These are phyloP conservation scores for Poeciliopsis infans DNA, from an alignment of 2,797 vertebrate genomes.

Conservation along the genomic window DNA sequence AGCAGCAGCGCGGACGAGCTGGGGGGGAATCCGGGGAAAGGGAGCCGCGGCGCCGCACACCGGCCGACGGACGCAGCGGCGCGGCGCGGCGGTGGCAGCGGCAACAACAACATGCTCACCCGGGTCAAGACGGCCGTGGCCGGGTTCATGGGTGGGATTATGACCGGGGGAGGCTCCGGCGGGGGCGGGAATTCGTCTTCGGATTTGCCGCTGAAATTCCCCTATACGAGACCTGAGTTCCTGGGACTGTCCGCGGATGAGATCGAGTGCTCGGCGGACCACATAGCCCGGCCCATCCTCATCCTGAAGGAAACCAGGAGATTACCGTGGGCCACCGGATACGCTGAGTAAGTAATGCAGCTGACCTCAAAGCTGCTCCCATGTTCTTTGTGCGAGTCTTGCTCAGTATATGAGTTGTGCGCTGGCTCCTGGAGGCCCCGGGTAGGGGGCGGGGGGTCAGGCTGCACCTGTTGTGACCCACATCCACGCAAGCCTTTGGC, in stretches of 20 bases:
- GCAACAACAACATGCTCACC: slow-evolving; percentile 90
- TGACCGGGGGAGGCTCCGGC: slow-evolving; percentile 84
- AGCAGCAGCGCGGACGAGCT: slow-evolving; percentile 62
- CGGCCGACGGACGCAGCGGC: slow-evolving; percentile 69
- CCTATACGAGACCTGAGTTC: slow-evolving; percentile 92
- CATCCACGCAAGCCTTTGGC: slow-evolving; percentile 4
- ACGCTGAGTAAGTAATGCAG: slow-evolving; percentile 91
- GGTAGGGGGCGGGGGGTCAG: background rate
- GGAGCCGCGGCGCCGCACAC: slow-evolving; percentile 72
- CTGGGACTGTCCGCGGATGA: slow-evolving; percentile 92
- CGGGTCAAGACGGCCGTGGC: slow-evolving; percentile 94
- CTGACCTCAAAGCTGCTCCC: slow-evolving; percentile 48
- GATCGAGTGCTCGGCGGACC: slow-evolving; percentile 94
- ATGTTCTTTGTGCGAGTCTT: background rate
- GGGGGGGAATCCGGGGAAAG: slow-evolving; percentile 78
- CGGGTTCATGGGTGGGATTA: slow-evolving; percentile 94
- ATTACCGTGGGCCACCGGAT: slow-evolving; percentile 95
- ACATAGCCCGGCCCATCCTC: slow-evolving; percentile 92
- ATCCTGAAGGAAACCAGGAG: slow-evolving; percentile 90
- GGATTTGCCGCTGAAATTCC: slow-evolving; percentile 90
- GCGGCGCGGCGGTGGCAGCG: slow-evolving; percentile 70
- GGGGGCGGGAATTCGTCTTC: slow-evolving; percentile 81
- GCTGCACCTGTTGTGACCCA: slow-evolving; percentile 72
- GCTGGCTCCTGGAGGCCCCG: slow-evolving; percentile 15
- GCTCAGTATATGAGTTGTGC: background rate